Evolutionary conservation across 2,888 invertebrate genomes (phyloP), one percentile per base, ranked within the genome.

Genomic region (Acrobasis repandana): DNA sequence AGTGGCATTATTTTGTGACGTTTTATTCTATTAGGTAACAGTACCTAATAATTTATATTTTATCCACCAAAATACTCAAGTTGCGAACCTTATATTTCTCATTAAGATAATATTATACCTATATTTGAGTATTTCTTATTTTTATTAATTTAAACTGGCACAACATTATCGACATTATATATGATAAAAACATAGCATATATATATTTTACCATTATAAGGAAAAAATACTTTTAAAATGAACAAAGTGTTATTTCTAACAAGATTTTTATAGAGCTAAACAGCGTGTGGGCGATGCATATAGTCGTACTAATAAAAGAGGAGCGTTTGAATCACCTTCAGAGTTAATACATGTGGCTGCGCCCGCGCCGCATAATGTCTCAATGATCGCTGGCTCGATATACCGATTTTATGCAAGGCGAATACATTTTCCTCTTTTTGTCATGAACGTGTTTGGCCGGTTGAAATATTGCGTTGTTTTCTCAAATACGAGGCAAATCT

Each of bases 261-360:
- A 65, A 72, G 73, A 68, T 73, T 61, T 66, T 66, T 65, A 60
- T 58, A 49, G 66, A 69, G 67, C 71, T 76, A 74, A 78, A 76
- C 68, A 67, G 66, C 54, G 73, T 61, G 87, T 87, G 79, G 87
- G 87, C 69, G 78, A 71, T 64, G 69, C 70, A 79, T 79, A 79
- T 75, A 84, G 84, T 85, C 84, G 85, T 82, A 75, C 80, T 82
- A 83, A 85, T 83, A 83, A 77, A 83, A 79, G 79, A 81, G 72
- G 72, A 73, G 72, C 73, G 73, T 76, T 74, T 83, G 80, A 80
- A 82, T 86, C 82, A 83, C 79, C 81, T 83, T 77, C 76, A 75
- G 69, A 77, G 73, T 75, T 79, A 78, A 79, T 76, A 76, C 68
- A 69, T 69, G 28, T 28, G 66, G 69, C 58, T 50, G 61, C 61